Evolutionary conservation across 2,797 vertebrate genomes (phyloP), one percentile per base, ranked within the genome.

Genomic region (Perodicticus potto): DNA sequence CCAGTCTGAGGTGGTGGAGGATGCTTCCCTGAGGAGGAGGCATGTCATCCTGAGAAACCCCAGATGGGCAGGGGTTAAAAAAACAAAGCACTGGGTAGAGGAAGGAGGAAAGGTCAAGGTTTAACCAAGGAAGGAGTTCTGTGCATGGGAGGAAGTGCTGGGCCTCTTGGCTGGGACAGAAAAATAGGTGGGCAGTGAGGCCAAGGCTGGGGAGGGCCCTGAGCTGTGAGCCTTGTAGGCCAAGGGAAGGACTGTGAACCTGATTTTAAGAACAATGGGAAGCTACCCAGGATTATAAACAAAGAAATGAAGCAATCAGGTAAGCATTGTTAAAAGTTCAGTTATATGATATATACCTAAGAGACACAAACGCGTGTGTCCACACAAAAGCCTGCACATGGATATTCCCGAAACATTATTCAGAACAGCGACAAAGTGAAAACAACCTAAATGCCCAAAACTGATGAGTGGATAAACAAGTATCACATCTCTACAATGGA

Each of bases 271-370:
- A 83, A 81, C 16, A 69, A 25, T 4, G 32, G 73, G 69, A 92
- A 49, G 29, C 25, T n/a, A 59, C 25, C 29, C 37, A 69, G 61
- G 57, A 37, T 65, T 97, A 82, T 72, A 89, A 90, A 87, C 74
- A 76, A 82, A 89, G 37, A 6, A n/a, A 57, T 70, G 88, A 80
- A 7, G 40, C 0, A 45, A 57, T 63, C 20, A 61, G 25, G 70
- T 2, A 61, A 1, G 34, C 12, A 20, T n/a, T 69, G 12, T n/a
- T 61, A 74, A 92, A 81, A 90, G 59, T 77, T 73, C 32, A 61
- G 53, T 37, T 74, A 63, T 1, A 3, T 13, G 40, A 49, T 29
- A 73, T 45, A 8, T 49, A 57, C 27, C 59, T 32, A 22, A 5
- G 16, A 91, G 74, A 57, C 11, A 63, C 0, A 27, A 87, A 34